phyloP scores from a whole-genome alignment of 1,140 invertebrate species.

The Ceratoteleas bidentatus region DNA sequence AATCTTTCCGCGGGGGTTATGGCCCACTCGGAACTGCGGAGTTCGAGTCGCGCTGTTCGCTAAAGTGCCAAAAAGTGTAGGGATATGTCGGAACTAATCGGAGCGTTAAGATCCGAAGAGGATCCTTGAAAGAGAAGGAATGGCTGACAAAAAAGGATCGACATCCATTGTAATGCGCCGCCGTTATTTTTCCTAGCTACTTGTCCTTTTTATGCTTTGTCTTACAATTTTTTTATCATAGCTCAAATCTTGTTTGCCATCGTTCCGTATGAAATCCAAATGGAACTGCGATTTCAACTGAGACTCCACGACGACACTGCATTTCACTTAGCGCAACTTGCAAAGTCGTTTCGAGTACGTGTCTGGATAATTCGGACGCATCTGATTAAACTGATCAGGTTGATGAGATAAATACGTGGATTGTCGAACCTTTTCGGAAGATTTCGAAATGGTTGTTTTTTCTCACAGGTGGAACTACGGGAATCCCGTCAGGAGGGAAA shows the following conservation, averaged over 20 bases:
- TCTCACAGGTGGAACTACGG: background rate
- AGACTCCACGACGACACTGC: constrained; percentile 50
- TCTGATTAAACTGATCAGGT: constrained; percentile 45
- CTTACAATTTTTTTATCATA: constrained; percentile 10
- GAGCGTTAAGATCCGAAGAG: constrained; percentile 71
- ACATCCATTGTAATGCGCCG: constrained; percentile 30
- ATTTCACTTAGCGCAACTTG: constrained; percentile 57
- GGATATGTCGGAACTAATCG: constrained; percentile 74
- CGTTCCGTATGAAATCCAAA: constrained; percentile 42
- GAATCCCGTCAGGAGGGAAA: too few relatives aligned
- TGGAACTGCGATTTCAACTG: constrained; percentile 48
- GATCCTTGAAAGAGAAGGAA: constrained; percentile 43
- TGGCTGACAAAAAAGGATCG: constrained; percentile 39
- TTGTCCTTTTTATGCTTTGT: too few relatives aligned
- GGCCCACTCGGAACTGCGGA: constrained; percentile 19
- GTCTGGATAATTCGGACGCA: constrained; percentile 57
- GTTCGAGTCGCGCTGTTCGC: constrained; percentile 32
- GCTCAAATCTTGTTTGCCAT: constrained; percentile 32
- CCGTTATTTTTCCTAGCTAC: constrained; percentile 1
- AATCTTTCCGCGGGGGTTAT: constrained; percentile 30
- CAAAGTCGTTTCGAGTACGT: constrained; percentile 55
- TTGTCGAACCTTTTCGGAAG: constrained; percentile 17
- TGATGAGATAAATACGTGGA: constrained; percentile 49
- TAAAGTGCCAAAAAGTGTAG: constrained; percentile 77
- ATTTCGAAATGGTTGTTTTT: constrained; percentile 3